Base-by-base conservation (phyloP, 37 sponge, comb jelly and placozoan species). In the Diacarnus erythraeanus region DNA sequence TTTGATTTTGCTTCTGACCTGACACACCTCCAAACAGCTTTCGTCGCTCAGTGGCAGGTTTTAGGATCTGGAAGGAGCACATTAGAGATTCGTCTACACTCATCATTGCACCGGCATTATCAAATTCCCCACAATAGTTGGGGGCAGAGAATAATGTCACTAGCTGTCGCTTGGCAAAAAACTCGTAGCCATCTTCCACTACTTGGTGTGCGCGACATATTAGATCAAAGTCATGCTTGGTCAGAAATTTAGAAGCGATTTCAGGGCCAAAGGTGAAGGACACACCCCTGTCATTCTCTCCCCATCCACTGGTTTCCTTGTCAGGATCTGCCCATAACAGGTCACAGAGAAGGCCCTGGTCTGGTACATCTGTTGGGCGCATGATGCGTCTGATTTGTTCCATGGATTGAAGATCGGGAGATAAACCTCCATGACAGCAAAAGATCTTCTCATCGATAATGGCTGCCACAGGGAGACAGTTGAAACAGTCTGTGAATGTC, bases 191-290 rank as follows among this genome's bases (percentile, higher is more conserved):
- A 82, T 96, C 97, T 43, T 96, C 97, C 2, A 96, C 97, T 57
- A 99, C 99, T 85, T 99, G 99, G 71, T 99, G 99, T n/a, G 99
- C 99, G 59, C 99, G 73, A 64, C 94, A 92, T 22, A 99, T 99
- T 38, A 99, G 89, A 47, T 99, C 99, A 59, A 99, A 79, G 60
- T 99, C 99, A 69, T 99, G 96, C 41, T 94, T 87, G 78, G 89
- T 75, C 3, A 99, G 89, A 80, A 94, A 99, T 61, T 99, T 99
- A 67, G 93, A 87, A 41, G 92, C 99, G 65, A 99, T 93, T 60
- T 99, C 99, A 23, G 93, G 85, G 35, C 97, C 99, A 85, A 99
- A 99, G 0, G 99, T 99, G 84, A 96, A 99, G 23, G 97, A 96
- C 12, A 99, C 99, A 54, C 99, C 99, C 59, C 99, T 77, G 77